These are phyloP conservation scores for Urophycis tenuis DNA, from an alignment of 2,797 vertebrate species.

Conservation along the genomic window DNA sequence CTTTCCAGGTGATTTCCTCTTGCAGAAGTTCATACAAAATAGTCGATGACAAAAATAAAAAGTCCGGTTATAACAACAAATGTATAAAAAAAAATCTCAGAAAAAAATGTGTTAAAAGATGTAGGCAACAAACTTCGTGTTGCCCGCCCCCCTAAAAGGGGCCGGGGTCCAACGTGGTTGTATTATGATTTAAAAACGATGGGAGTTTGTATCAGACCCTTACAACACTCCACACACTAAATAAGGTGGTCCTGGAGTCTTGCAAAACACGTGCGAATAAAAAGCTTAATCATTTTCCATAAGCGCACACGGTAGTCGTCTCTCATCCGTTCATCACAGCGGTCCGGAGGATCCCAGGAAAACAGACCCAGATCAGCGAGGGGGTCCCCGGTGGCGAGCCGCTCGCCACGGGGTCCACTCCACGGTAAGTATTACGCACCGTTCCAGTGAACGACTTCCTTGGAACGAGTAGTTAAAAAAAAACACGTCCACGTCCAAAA, in stretches of 20 bases:
- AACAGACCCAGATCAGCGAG: constrained; percentile 42
- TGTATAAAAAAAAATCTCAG: constrained; percentile 2
- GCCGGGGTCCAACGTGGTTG: constrained; percentile 46
- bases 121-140: constrained; percentile 34
- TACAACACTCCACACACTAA: constrained; percentile 45
- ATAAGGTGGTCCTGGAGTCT: constrained; percentile 64
- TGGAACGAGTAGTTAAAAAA: constrained; percentile 10
- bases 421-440: constrained; percentile 23
- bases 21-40: constrained; percentile 37
- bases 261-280: constrained; percentile 54
- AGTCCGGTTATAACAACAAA: constrained; percentile 30
- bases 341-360: constrained; percentile 23
- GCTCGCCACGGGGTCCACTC: constrained; percentile 47
- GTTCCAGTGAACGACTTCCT: constrained; percentile 14
- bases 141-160: constrained; percentile 47
- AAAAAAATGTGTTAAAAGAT: constrained; percentile 29
- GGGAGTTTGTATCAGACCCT: constrained; percentile 11
- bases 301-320: constrained; percentile 55
- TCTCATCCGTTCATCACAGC: constrained; percentile 56
- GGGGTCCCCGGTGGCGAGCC: constrained; percentile 48
- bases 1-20: constrained; percentile 33
- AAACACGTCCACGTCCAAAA: neutral
- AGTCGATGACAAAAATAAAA: constrained; percentile 27
- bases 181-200: constrained; percentile 23
- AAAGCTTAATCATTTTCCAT: constrained; percentile 68